Conservation (phyloP, 92 coral and sea anemone species). For the Muricea muricata region DNA sequence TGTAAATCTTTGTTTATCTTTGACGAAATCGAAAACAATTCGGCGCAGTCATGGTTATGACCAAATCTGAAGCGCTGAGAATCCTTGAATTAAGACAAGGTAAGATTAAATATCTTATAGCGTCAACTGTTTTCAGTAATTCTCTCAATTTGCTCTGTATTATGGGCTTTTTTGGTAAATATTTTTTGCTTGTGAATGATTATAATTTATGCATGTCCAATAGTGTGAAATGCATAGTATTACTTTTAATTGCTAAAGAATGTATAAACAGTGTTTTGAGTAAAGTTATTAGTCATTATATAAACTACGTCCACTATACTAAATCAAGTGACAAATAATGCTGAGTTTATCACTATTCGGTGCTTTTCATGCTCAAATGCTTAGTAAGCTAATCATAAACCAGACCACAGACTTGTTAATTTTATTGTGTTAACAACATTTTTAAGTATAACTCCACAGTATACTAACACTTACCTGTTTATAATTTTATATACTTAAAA, state of each 20-base stretch:
- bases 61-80: slow-evolving; percentile 26
- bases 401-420: too few relatives aligned
- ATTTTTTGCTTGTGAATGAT: background rate
- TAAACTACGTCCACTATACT: too few relatives aligned
- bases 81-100: slow-evolving; percentile 28
- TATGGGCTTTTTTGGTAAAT: background rate
- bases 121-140: background rate
- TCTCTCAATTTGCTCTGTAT: background rate
- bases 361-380: too few relatives aligned
- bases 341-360: too few relatives aligned
- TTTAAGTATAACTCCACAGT: too few relatives aligned
- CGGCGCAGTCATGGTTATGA: slow-evolving; percentile 33
- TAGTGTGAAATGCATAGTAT: background rate
- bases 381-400: too few relatives aligned
- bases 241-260: background rate
- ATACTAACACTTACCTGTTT: too few relatives aligned
- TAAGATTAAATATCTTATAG: background rate
- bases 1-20: background rate
- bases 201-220: background rate
- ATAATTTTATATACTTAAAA: too few relatives aligned
- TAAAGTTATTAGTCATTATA: background rate
- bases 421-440: too few relatives aligned
- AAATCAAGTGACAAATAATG: too few relatives aligned
- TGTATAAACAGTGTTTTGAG: background rate
- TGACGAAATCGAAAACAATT: background rate